Percentiles rank a stretch among this genome's conserved stretches.
These are phyloP conservation scores for Megalurothrips usitatus DNA, from an alignment of 2,888 invertebrate genomes.

Conservation along the genomic window DNA sequence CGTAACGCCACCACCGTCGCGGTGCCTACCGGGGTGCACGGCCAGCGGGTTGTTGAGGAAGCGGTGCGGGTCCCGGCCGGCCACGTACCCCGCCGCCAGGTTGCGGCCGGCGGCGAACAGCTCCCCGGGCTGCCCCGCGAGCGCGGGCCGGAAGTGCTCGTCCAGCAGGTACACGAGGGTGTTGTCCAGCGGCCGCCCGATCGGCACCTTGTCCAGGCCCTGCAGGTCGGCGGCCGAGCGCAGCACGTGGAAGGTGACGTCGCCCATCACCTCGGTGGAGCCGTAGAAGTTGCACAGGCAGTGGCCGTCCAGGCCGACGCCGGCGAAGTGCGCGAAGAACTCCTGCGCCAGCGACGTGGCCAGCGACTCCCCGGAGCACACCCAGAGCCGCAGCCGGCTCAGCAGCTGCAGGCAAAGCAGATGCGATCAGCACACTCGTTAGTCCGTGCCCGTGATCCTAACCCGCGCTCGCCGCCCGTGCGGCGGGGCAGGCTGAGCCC, in stretches of 20 bases:
- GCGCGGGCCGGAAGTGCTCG: conserved; percentile 64
- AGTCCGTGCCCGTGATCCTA: too few relatives aligned
- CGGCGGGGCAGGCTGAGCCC: too few relatives aligned
- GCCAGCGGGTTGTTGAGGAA: conserved; percentile 73
- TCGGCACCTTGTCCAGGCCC: conserved; percentile 67
- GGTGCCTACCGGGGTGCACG: conserved; percentile 52
- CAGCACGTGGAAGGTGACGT: conserved; percentile 74
- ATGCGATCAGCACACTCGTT: too few relatives aligned
- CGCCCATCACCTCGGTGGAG: conserved; percentile 88
- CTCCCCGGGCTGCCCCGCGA: conserved; percentile 72
- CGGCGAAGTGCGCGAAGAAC: conserved; percentile 69
- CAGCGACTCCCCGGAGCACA: conserved; percentile 83
- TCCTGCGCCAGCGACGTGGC: conserved; percentile 64
- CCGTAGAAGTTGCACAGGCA: conserved; percentile 84
- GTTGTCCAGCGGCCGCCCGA: conserved; percentile 75
- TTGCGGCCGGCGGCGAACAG: conserved; percentile 76
- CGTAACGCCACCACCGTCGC: neutral
- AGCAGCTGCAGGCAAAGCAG: conserved; percentile 46
- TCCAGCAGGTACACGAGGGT: conserved; percentile 76
- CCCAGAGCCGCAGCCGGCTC: conserved; percentile 65
- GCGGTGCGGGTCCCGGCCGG: conserved; percentile 65
- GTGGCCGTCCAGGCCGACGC: conserved; percentile 45
- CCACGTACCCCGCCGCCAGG: conserved; percentile 75
- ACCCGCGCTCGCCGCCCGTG: too few relatives aligned
- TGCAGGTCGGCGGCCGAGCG: conserved; percentile 57